Evolutionary conservation across 2,113 vertebrate species (phyloP), one percentile per base, ranked within the genome.

Genomic region (Ariopsis seemanni): DNA sequence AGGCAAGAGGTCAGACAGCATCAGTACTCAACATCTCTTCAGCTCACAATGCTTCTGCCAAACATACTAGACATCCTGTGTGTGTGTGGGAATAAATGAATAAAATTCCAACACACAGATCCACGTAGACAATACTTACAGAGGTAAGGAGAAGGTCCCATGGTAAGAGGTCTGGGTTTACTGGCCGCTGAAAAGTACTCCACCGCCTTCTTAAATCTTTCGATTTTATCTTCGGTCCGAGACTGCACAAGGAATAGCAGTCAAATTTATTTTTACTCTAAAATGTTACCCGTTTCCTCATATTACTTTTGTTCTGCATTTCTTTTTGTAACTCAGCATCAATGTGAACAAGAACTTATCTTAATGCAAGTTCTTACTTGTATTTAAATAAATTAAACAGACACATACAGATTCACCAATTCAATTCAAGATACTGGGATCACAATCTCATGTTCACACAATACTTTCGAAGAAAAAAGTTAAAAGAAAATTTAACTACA

Each of bases 161-260:
- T 93, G 91, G 94, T 95, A 57, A 96, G 93, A 3, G 96, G 95
- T 89, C 96, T 95, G 58, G 96, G 95, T 93, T 97, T 97, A 94
- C 95, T 96, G 93, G 97, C 96, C 86, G 95, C 95, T 60, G 97
- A 97, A 92, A 97, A 98, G 92, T 97, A 98, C 79, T 97, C 97
- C 93, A 98, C 97, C 87, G 97, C 97, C 93, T 97, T 97, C 92
- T 97, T 98, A 94, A 98, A 98, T 69, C 97, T 94, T 83, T 96
- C 96, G 65, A 97, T 95, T 91, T 98, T 98, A 93, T 98, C 97
- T 94, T 97, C 97, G 91, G 95, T 98, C 83, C 97, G 96, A 90
- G 97, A 98, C 97, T 98, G 91, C 12, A 89, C 60, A 75, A 80
- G 20, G 50, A 62, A 62, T 60, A 88, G 12, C 18, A 1, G 27